phyloP scores from a whole-genome alignment of 2,113 vertebrate genomes.

The Callionymus lyra region DNA sequence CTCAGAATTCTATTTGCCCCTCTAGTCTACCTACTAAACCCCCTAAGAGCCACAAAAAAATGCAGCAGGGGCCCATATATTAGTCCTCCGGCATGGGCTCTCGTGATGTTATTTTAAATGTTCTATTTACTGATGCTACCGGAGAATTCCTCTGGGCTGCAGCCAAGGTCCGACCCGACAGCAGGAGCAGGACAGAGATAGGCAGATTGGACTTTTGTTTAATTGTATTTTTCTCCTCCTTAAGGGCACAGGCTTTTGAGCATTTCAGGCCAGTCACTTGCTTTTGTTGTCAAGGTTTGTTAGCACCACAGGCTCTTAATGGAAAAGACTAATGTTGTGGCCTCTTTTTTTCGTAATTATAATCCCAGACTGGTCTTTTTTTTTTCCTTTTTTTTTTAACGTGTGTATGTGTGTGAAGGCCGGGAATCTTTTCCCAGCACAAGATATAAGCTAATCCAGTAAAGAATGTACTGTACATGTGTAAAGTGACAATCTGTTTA shows the following conservation, averaged over 20 bases:
- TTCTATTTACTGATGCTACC: constrained; percentile 64
- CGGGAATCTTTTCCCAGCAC: constrained; percentile 47
- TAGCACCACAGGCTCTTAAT: no score
- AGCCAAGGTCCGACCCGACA: constrained; percentile 49
- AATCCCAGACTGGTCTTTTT: background rate
- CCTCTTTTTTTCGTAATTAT: constrained; percentile 23
- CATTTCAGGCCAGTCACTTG: constrained; percentile 43
- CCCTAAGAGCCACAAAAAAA: constrained; percentile 44
- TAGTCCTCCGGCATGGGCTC: no score
- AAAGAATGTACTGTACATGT: constrained; percentile 65
- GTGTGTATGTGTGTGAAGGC: constrained; percentile 40
- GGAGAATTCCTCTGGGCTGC: constrained; percentile 65
- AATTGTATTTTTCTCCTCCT: constrained; percentile 17
- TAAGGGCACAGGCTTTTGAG: constrained; percentile 24
- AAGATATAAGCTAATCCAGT: constrained; percentile 60
- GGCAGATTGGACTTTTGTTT: constrained; percentile 10
- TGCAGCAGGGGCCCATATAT: constrained; percentile 56
- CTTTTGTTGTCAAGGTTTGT: constrained; percentile 22
- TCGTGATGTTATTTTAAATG: constrained; percentile 62
- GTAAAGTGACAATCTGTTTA: constrained; percentile 59
- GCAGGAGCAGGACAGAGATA: constrained; percentile 30
- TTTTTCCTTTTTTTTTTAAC: constrained; percentile 22
- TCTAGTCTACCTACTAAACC: no score
- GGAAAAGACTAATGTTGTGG: constrained; percentile 14
- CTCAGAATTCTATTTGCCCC: constrained; percentile 1